A percentile compares a stretch with the other conserved stretches of the same genome.
phyloP scores from a whole-genome alignment of 2,888 invertebrate genomes.

The Sylvicola cinctus region DNA sequence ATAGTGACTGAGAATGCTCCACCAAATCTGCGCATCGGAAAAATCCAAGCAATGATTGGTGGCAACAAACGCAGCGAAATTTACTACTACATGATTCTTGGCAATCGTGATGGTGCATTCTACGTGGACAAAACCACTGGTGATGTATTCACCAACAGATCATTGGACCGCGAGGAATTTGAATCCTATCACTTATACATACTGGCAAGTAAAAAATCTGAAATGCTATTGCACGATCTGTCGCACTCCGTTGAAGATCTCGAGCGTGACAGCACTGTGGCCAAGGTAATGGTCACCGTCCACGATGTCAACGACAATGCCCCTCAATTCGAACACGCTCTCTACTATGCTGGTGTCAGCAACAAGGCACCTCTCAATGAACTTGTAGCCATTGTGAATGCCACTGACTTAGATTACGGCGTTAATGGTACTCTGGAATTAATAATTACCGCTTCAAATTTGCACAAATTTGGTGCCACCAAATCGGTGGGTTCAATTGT shows the following conservation, averaged over 20 bases:
- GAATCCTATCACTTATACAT: conserved; percentile 56
- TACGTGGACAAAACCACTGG: conserved; percentile 63
- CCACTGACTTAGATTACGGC: conserved; percentile 64
- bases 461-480: conserved; percentile 58
- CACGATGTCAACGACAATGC: conserved; percentile 72
- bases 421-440: conserved; percentile 67
- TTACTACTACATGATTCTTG: conserved; percentile 62
- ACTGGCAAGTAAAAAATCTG: conserved; percentile 66
- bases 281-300: conserved; percentile 48
- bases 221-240: conserved; percentile 36
- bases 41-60: conserved; percentile 20
- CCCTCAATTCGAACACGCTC: conserved; percentile 42
- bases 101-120: conserved; percentile 58
- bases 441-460: conserved; percentile 58
- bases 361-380: conserved; percentile 59
- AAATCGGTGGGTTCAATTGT: conserved; percentile 68
- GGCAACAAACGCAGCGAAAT: conserved; percentile 65
- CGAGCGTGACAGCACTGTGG: conserved; percentile 43
- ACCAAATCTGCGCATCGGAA: conserved; percentile 28
- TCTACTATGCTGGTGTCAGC: conserved; percentile 39
- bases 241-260: conserved; percentile 25
- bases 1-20: conserved; percentile 49
- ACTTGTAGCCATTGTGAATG: conserved; percentile 50
- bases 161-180: conserved; percentile 62
- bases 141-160: conserved; percentile 52